Conservation (phyloP, 2,113 vertebrate species). For the Alaudala cheleensis region DNA sequence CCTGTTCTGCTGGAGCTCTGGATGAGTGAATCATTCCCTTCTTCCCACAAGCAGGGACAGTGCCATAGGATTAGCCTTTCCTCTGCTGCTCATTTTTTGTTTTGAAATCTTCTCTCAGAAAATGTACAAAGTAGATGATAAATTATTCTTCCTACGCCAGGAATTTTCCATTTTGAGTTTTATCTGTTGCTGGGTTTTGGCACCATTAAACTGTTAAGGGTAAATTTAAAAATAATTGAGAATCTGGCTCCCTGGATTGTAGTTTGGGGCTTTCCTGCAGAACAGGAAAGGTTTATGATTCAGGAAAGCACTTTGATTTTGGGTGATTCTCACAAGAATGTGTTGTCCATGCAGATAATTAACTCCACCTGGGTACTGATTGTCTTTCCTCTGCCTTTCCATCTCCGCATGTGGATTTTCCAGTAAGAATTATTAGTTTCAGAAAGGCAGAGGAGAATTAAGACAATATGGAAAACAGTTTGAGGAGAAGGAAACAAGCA, state of each 20-base stretch:
- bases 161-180: constrained; percentile 30
- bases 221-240: constrained; percentile 15
- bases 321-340: neutral
- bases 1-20: neutral
- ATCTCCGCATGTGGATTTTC: neutral
- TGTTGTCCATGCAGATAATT: neutral
- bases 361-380: neutral
- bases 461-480: neutral
- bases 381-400: neutral
- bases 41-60: neutral
- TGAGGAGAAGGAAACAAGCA: neutral
- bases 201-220: neutral
- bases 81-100: neutral
- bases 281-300: neutral
- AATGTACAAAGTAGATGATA: neutral
- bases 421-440: neutral
- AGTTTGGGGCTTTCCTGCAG: constrained; percentile 1
- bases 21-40: neutral
- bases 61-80: neutral
- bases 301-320: neutral
- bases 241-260: neutral
- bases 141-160: neutral
- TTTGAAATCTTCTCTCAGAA: constrained; percentile 3
- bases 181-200: constrained; percentile 23
- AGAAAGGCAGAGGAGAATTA: neutral